Evolutionary conservation across 2,113 vertebrate species (phyloP), one percentile per base, ranked within the genome.

Genomic region (Poeciliopsis turrubarensis): DNA sequence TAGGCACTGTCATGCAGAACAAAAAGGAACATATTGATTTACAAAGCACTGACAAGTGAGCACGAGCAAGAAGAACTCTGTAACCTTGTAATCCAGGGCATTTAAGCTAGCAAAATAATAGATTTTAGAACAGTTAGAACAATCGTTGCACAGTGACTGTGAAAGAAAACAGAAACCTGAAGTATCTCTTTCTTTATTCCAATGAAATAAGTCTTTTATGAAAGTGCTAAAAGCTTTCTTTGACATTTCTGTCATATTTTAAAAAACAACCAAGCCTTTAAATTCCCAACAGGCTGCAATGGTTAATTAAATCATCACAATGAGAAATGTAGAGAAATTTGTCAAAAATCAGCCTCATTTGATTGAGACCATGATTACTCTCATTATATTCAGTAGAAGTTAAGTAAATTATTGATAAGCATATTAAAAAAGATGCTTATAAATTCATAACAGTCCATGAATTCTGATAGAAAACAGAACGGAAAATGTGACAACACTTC

Each of bases 401-500:
- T 69, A 17, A 0, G 73, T 84, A 72, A 25, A 39, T 65, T 62
- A 73, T 68, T 68, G 30, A 29, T 37, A 37, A 37, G 34, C 34
- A 37, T 37, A 37, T 37, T 37, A 41, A 41, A 41, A 72, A 57
- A 70, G 68, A 19, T 15, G n/a, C 64, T 2, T 31, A 31, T 19
- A 31, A 54, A 60, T 73, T 84, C 39, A 41, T 67, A 0, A 12
- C 64, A 64, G 60, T 62, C 64, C 19, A 29, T 60, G 51, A 47
- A 12, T 68, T 75, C 60, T 61, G 65, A 72, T 62, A 62, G 12
- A 3, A 73, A 32, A 19, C 54, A 31, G 44, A 74, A 62, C 29
- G 80, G 75, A 75, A 82, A 86, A 64, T 62, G 68, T 78, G 90
- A 82, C 72, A 77, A 65, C 47, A n/a, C 70, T 71, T 66, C 66